Base-by-base conservation (phyloP, 2,888 invertebrate species). In the Ypsolopha sequella region DNA sequence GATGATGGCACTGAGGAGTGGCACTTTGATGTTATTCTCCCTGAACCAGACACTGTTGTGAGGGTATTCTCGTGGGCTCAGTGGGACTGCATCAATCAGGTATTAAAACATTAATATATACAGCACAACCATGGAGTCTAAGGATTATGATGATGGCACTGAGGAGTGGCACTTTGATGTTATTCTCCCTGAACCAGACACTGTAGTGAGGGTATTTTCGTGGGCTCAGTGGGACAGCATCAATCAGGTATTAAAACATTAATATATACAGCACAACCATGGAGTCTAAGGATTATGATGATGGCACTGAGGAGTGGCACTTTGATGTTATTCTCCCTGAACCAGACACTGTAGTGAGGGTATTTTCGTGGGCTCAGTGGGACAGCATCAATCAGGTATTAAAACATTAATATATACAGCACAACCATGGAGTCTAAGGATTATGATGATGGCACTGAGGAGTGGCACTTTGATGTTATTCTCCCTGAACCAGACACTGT, bases 171-270 rank as follows among this genome's bases (percentile, higher is more conserved):
- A 82, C 10, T 81, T 90, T 56, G 89, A 89, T 63, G 85, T 84
- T 0, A 81, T 82, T 11, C 78, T 88, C 11, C 64, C 89, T 0
- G 81, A 87, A 33, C 85, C 88, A 3, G 90, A 90, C 61, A 85
- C 79, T 7, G 77, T 90, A 56, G 92, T 93, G 1, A 90, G 90
- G 65, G 90, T 89, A 44, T 95, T 95, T 65, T 91, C 92, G 39
- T 96, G 95, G 95, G 94, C 94, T 0, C 95, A 95, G 63, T 95
- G 95, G 95, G 94, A 95, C 68, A 89, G 93, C 54, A 79, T 87
- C 9, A 90, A 92, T 75, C 87, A 87, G 78, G 87, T 86, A 66
- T 52, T n/a, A 14, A 47, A 36, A 38, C 10, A 48, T 48, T n/a
- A 48, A 48, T 6, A 48, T 48, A 38, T 77, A 65, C 52, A 70